Evolutionary conservation across 2,888 invertebrate genomes (phyloP), one percentile per base, ranked within the genome.

Genomic region (Yponomeuta malinellus): DNA sequence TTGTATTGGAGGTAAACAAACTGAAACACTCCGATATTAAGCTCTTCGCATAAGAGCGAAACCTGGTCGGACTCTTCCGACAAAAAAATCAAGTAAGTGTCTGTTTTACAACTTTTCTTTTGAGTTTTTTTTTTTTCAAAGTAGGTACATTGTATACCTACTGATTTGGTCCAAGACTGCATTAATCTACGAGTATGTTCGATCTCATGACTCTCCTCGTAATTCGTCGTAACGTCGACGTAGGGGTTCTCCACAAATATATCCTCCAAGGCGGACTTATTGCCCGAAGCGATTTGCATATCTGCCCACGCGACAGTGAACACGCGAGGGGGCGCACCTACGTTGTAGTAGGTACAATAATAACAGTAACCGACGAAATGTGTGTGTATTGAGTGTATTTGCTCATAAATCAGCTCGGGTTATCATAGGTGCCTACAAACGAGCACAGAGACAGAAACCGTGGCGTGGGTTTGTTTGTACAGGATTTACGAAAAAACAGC

Each of bases 251-350:
- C 67, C 67, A 67, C 67, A 63, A 9, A 15, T 23, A 37, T 10
- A 37, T 15, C 15, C 67, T 15, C 67, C 10, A 12, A 37, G 43
- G 43, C 43, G 67, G 67, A n/a, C 43, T 43, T 67, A 67, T 67
- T 67, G 67, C 43, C 43, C 67, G 37, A 23, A 43, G 67, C 67
- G 67, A 67, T 67, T 43, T 67, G 43, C 43, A 43, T 10, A 1
- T 64, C 67, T 43, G 37, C 67, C 67, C 67, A 67, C 67, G 67
- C 43, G 15, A 43, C 2, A 43, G 23, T 43, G 12, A 67, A 67
- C 43, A 43, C 67, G 67, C 64, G 31, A 23, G 29, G 29, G 64
- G 64, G 29, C n/a, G 64, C 31, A 31, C 29, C 52, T 52, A 12
- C 4, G 52, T 12, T 12, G 52, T 52, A 52, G 12, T 52, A 52